These are phyloP conservation scores for Anneissia japonica DNA, from an alignment of 35 echinoderm and acorn worm species.

Conservation along the genomic window DNA sequence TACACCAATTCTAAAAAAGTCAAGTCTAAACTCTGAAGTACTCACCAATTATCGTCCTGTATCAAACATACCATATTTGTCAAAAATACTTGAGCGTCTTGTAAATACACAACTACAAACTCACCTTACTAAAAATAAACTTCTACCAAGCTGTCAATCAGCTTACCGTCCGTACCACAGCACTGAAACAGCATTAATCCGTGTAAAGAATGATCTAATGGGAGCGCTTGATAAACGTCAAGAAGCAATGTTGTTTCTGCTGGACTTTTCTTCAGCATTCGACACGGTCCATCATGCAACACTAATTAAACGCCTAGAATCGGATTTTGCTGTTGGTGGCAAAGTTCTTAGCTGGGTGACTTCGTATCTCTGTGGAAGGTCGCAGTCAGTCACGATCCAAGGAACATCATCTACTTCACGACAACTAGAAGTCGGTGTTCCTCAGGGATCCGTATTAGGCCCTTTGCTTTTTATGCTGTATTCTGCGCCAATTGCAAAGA, in stretches of 20 bases:
- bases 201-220: constrained; percentile 55
- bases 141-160: constrained; percentile 24
- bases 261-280: constrained; percentile 70
- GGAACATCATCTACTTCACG: constrained; percentile 2
- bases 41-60: constrained; percentile 43
- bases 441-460: constrained; percentile 22
- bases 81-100: constrained; percentile 31
- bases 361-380: constrained; percentile 21
- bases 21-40: constrained; percentile 8
- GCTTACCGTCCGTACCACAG: constrained; percentile 25
- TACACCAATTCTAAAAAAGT: constrained; percentile 41
- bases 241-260: constrained; percentile 50
- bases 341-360: constrained; percentile 27
- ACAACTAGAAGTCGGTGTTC: not conserved
- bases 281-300: constrained; percentile 53
- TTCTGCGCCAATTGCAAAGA: too few relatives aligned
- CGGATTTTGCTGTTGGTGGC: constrained; percentile 35
- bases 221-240: constrained; percentile 26
- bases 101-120: constrained; percentile 21
- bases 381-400: constrained; percentile 30
- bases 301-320: constrained; percentile 30
- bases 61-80: constrained; percentile 40
- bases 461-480: constrained; percentile 22
- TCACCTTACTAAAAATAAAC: constrained; percentile 31
- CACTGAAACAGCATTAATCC: constrained; percentile 55